A percentile compares a stretch with the other conserved stretches of the same genome.
phyloP scores from a whole-genome alignment of 1,140 invertebrate species.

The Eurosta solidaginis region DNA sequence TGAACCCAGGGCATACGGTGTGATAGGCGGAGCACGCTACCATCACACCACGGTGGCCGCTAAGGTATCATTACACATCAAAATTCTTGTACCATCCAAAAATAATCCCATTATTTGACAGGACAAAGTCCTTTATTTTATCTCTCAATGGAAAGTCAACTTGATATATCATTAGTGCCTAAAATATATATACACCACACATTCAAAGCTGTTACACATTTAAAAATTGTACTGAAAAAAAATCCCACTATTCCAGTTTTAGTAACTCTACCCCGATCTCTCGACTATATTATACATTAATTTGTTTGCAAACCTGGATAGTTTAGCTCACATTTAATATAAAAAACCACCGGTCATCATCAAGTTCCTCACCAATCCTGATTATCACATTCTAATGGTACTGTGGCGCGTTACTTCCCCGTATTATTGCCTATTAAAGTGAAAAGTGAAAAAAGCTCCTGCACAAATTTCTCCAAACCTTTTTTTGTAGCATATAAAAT shows the following conservation, averaged over 20 bases:
- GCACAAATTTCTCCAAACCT: neutral
- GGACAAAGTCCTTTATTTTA: too few species aligned
- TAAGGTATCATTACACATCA: too few species aligned
- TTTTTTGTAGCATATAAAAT: neutral
- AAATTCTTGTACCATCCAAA: too few species aligned
- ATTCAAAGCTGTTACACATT: too few species aligned
- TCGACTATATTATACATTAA: neutral
- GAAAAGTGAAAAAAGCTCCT: neutral
- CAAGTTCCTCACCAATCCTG: conserved; percentile 16
- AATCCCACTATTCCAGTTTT: neutral
- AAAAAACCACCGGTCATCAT: neutral
- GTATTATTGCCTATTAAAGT: conserved; percentile 6
- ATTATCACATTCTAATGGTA: conserved; percentile 12
- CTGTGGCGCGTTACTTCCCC: neutral
- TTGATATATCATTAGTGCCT: too few species aligned
- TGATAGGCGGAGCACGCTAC: too few species aligned
- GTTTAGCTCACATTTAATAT: neutral
- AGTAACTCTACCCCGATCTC: neutral
- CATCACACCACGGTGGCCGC: too few species aligned
- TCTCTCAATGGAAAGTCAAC: too few species aligned
- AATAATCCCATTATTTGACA: too few species aligned
- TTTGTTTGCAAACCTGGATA: conserved; percentile 1
- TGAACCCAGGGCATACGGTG: too few species aligned
- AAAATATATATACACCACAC: too few species aligned
- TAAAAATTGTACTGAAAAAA: neutral